Conservation (phyloP, 2,113 vertebrate genomes). For the Cyanocitta stelleri region DNA sequence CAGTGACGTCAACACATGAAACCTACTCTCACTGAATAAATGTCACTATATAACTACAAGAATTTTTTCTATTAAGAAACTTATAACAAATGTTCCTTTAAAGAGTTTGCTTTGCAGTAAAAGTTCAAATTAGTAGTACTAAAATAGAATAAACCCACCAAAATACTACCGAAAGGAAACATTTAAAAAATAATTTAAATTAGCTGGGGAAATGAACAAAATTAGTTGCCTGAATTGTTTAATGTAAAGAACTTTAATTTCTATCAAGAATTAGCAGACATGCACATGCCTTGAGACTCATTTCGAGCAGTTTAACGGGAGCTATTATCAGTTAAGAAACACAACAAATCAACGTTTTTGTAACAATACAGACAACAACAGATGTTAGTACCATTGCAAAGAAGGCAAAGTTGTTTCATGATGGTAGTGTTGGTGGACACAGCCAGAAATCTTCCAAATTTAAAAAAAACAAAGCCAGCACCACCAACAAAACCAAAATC, state of each 20-base stretch:
- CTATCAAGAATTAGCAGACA: background rate
- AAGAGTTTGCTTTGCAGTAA: background rate
- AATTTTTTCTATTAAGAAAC: background rate
- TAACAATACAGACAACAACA: background rate
- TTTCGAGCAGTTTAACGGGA: background rate
- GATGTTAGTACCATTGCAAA: background rate
- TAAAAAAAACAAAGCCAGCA: background rate
- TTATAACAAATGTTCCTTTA: background rate
- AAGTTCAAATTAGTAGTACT: background rate
- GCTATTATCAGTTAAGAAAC: background rate
- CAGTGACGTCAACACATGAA: background rate
- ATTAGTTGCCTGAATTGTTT: background rate
- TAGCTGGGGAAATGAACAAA: background rate
- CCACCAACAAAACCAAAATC: background rate
- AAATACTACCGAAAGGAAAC: background rate
- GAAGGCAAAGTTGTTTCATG: background rate
- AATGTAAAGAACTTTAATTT: background rate
- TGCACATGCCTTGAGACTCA: background rate
- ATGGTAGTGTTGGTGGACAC: background rate
- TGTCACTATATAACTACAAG: background rate
- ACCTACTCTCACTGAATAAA: background rate
- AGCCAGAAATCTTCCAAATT: background rate
- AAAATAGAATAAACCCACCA: background rate
- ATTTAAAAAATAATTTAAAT: background rate
- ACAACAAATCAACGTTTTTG: background rate